Base-by-base conservation (phyloP, 2,888 invertebrate species). In the Criorhina ranunculi region DNA sequence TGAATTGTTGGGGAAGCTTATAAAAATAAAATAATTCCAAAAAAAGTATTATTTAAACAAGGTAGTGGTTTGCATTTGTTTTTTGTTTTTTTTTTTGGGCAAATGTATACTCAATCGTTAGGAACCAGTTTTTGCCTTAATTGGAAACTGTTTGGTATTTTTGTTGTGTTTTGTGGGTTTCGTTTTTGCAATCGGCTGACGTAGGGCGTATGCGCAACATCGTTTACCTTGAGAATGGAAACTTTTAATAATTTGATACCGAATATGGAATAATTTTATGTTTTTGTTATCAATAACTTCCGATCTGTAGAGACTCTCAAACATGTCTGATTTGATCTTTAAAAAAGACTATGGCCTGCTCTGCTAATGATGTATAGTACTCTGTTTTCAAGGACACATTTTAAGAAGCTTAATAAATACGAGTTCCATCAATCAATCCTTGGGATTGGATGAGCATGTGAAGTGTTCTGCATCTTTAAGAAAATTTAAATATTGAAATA, bases 121-220 rank as follows among this genome's bases (percentile, higher is more conserved):
- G 24, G 24, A 78, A 77, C 77, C 46, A 17, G 78, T 78, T 73
- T 75, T 42, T 5, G 33, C 35, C 17, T 17, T 15, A 67, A 49
- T 17, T 37, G 49, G 40, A 49, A 55, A 55, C 55, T 51, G 31
- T 57, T 19, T 42, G 11, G 6, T 40, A 17, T 62, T 59, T 46
- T 12, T 37, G 11, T 17, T 66, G 42, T 46, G 24, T 6, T 15
- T 24, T 19, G 57, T 35, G 24, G 44, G 12, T 12, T n/a, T 24
- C 1, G 11, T 46, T 57, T 69, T 44, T 35, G 40, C 67, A 31
- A 8, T 8, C 8, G 11, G 55, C 12, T 69, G 64, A 66, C 44
- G 53, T 33, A 51, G 59, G 82, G 72, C 82, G 82, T 77, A 82
- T 82, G 46, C 42, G 82, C 44, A 66, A 82, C 66, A 33, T 72